phyloP scores from a whole-genome alignment of 2,888 invertebrate species.

The Chironomus riparius region DNA sequence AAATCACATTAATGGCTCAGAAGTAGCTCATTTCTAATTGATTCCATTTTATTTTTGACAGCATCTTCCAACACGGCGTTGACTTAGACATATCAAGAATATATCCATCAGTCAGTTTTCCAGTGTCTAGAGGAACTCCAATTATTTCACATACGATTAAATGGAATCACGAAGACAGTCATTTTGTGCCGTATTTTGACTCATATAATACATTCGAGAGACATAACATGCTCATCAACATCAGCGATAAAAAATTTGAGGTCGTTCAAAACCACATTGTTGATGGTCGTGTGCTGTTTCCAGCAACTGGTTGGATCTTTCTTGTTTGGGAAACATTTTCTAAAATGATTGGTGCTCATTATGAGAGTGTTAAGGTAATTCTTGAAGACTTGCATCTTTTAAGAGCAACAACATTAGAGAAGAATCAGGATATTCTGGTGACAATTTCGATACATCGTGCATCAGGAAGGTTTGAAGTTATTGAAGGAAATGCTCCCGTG shows the following conservation, averaged over 20 bases:
- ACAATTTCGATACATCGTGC: conserved; percentile 52
- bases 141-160: conserved; percentile 66
- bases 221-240: conserved; percentile 47
- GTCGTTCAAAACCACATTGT: conserved; percentile 65
- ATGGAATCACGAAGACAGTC: conserved; percentile 70
- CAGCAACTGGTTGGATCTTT: conserved; percentile 76
- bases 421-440: conserved; percentile 49
- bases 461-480: conserved; percentile 53
- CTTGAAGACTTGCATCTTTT: conserved; percentile 79
- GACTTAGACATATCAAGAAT: conserved; percentile 61
- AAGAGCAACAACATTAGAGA: conserved; percentile 69
- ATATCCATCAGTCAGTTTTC: conserved; percentile 61
- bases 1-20: too few species aligned
- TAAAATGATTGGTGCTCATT: conserved; percentile 50
- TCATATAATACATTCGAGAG: conserved; percentile 47
- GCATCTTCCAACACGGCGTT: conserved; percentile 63
- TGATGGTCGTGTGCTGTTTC: conserved; percentile 72
- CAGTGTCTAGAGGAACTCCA: conserved; percentile 71
- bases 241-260: too few species aligned
- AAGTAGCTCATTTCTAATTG: too few species aligned
- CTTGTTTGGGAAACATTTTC: conserved; percentile 70
- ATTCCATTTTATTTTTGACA: too few species aligned
- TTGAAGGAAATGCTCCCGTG: conserved; percentile 58
- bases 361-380: conserved; percentile 63
- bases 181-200: conserved; percentile 39